Evolutionary conservation across 1,140 invertebrate genomes (phyloP), one percentile per base, ranked within the genome.

Genomic region (Hyphantria cunea): DNA sequence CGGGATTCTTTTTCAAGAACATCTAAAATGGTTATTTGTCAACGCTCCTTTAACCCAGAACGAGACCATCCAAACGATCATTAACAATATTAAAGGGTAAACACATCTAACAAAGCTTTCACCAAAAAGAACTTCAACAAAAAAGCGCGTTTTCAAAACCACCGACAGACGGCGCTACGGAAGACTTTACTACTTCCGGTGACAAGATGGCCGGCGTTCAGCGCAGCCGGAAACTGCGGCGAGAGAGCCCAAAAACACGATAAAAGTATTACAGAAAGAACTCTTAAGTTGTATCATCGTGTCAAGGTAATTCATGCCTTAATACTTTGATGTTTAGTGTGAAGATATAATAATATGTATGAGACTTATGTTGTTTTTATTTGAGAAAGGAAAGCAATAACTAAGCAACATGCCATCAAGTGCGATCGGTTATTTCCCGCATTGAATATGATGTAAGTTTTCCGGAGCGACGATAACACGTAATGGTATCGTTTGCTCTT

Each of bases 111-210:
- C 44, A 60, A 44, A 51, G 50, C 45, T 31, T 42, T 51, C 13
- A 37, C 37, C 51, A 25, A 82, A 82, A 78, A 72, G 70, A 64
- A 64, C 64, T 69, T 50, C 64, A 52, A 17, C 48, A 51, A 60
- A 39, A 48, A 64, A 47, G 45, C 68, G 74, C 72, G 68, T 75
- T 76, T 41, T 13, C 41, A 52, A 13, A 52, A 58, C 37, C 55
- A 60, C 48, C 74, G 77, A 55, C 72, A 66, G 80, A 64, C 66
- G 79, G 55, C 67, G 74, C 66, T 70, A 56, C 77, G 81, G 86
- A 86, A 86, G 86, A 79, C 77, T 89, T 89, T 89, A 89, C 86
- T 84, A 89, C 84, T 86, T 86, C 84, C 86, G 77, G 65, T 76
- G 78, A 76, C 84, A 86, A 86, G 82, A 86, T 82, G 82, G 83